A percentile compares a stretch with the other conserved stretches of the same genome.
Conservation (phyloP, 2,797 vertebrate genomes). For the Vespertilio murinus region DNA sequence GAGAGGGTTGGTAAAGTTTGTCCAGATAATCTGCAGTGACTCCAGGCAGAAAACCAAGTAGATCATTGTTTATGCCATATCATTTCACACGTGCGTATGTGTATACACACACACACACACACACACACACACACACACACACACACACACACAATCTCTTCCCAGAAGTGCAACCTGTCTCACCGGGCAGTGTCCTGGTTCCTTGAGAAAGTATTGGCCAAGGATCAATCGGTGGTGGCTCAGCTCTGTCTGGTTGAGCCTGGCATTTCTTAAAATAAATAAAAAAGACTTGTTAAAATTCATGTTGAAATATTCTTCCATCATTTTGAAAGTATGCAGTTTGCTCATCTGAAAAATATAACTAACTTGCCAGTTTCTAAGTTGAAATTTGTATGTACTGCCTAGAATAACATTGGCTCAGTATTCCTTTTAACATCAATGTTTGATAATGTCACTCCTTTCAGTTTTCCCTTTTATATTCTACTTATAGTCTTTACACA, state of each 20-base stretch:
- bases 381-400: constrained; percentile 41
- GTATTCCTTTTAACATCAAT: constrained; percentile 12
- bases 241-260: constrained; percentile 14
- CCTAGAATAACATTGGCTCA: constrained; percentile 67
- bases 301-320: constrained; percentile 67
- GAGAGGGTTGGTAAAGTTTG: not conserved
- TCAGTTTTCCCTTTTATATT: not conserved
- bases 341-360: constrained; percentile 75
- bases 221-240: not conserved
- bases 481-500: not conserved
- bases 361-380: constrained; percentile 58
- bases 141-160: not conserved
- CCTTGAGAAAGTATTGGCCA: not conserved
- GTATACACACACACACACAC: not conserved
- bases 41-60: not conserved
- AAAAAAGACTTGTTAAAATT: constrained; percentile 62
- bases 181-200: not conserved
- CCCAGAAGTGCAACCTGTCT: not conserved
- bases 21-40: not conserved
- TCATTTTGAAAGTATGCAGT: constrained; percentile 74
- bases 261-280: constrained; percentile 48
- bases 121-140: not conserved
- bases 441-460: not conserved
- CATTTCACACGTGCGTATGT: not conserved
- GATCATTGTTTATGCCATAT: not conserved